Percentiles rank a stretch among this genome's conserved stretches.
Evolutionary conservation across 1,140 invertebrate species (phyloP).

Genomic region (Kradibia gibbosae): DNA sequence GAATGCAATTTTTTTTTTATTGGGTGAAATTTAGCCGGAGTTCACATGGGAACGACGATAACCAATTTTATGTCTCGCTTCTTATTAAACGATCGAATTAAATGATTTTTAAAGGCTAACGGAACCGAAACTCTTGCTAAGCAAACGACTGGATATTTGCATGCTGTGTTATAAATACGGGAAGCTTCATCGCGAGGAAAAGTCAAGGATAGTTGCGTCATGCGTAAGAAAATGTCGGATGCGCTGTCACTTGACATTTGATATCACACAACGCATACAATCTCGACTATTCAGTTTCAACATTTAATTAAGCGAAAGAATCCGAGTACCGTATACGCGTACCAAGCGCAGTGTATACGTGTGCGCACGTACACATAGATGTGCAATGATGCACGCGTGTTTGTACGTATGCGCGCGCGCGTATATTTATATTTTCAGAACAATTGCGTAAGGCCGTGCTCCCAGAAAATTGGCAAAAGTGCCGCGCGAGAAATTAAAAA

Average conservation of each 20-base stretch:
- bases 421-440: conserved; percentile 9
- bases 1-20: not conserved
- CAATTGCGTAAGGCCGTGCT: not conserved
- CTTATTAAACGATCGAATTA: not conserved
- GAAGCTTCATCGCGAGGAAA: conserved; percentile 27
- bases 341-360: too few relatives aligned
- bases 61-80: too few relatives aligned
- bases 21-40: too few relatives aligned
- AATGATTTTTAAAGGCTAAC: not conserved
- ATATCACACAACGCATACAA: not conserved
- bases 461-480: not conserved
- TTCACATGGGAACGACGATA: too few relatives aligned
- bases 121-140: not conserved
- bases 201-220: conserved; percentile 35
- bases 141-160: not conserved
- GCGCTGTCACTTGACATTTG: conserved; percentile 12
- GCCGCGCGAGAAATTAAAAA: not conserved
- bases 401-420: too few relatives aligned
- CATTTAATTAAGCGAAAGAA: conserved; percentile 30
- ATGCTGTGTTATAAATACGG: conserved; percentile 21
- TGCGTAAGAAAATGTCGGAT: conserved; percentile 4
- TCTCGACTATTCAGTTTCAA: conserved; percentile 25
- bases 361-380: too few relatives aligned
- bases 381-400: too few relatives aligned
- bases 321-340: not conserved